These are phyloP conservation scores for Limnephilus auricula DNA, from an alignment of 2,888 invertebrate genomes.

Conservation along the genomic window DNA sequence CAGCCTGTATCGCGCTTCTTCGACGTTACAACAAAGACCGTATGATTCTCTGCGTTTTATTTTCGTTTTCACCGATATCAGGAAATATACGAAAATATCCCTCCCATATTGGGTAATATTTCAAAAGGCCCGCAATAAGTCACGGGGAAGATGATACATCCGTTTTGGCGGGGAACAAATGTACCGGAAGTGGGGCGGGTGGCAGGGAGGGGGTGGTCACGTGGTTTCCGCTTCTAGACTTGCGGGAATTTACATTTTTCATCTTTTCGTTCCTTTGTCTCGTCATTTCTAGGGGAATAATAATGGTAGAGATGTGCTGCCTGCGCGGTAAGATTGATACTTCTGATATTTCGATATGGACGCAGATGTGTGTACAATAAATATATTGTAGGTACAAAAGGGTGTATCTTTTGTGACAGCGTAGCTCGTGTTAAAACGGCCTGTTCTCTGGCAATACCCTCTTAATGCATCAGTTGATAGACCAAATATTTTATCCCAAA, in stretches of 20 bases:
- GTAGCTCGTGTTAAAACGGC: too few relatives aligned
- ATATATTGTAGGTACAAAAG: not conserved
- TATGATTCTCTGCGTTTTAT: constrained; percentile 38
- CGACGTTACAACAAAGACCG: constrained; percentile 14
- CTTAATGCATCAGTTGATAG: too few relatives aligned
- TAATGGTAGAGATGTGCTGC: constrained; percentile 20
- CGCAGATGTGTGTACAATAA: not conserved
- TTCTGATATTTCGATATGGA: not conserved
- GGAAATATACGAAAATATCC: constrained; percentile 42
- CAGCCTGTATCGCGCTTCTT: not conserved
- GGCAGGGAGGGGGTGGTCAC: constrained; percentile 30
- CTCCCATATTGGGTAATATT: constrained; percentile 41
- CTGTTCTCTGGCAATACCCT: too few relatives aligned
- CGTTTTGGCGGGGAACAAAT: constrained; percentile 49
- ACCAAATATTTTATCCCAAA: too few relatives aligned
- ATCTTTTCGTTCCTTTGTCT: constrained; percentile 33
- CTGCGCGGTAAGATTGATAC: not conserved
- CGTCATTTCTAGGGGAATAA: constrained; percentile 37
- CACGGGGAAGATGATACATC: constrained; percentile 53
- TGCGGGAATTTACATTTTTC: constrained; percentile 45
- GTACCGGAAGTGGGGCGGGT: constrained; percentile 29
- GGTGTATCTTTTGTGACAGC: too few relatives aligned
- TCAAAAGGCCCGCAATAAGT: constrained; percentile 51
- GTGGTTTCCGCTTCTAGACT: constrained; percentile 42
- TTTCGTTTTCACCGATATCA: not conserved